Evolutionary conservation across 2,797 vertebrate genomes (phyloP), one percentile per base, ranked within the genome.

Genomic region (Melanotaenia pygmaea): DNA sequence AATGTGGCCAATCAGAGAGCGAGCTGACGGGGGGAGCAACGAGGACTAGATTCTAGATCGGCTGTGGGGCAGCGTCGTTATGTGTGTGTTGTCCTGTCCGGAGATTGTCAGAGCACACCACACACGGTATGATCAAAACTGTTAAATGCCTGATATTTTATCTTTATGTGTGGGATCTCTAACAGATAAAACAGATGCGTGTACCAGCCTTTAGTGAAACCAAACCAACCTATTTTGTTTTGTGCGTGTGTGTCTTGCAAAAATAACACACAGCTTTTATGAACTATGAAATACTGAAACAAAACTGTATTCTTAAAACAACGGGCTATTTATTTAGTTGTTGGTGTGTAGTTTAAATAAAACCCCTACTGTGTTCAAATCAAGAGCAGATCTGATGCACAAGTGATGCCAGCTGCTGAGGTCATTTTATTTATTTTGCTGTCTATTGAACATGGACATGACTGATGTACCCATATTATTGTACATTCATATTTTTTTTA

Each of bases 401-500:
- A 79, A 74, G 26, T 22, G 26, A 38, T 69, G 53, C 57, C 72
- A 71, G 57, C 60, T 64, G 72, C 24, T 26, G 11, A 61, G 68
- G 28, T 24, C 26, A 50, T 73, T 50, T 63, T 60, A 40, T 30
- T 68, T 47, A 11, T 28, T 13, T 26, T 54, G 26, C 28, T 14
- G 1, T 50, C 59, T 69, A n/a, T 30, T 47, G 26, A 76, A 50
- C 34, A 24, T 40, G 9, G 47, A 22, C 53, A 54, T 16, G 5
- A 45, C 59, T 38, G 2, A 20, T 73, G 67, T 79, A 20, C 45
- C 3, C 20, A 13, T 63, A 38, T 79, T 26, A n/a, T n/a, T n/a
- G n/a, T n/a, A 59, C 4, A 34, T 30, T 59, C 26, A 28, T 12
- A 9, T 45, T 1, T 4, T 1, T n/a, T 43, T 22, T 3, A 30